Conservation (phyloP, 2,113 vertebrate genomes). For the Muntiacus muntjak region DNA sequence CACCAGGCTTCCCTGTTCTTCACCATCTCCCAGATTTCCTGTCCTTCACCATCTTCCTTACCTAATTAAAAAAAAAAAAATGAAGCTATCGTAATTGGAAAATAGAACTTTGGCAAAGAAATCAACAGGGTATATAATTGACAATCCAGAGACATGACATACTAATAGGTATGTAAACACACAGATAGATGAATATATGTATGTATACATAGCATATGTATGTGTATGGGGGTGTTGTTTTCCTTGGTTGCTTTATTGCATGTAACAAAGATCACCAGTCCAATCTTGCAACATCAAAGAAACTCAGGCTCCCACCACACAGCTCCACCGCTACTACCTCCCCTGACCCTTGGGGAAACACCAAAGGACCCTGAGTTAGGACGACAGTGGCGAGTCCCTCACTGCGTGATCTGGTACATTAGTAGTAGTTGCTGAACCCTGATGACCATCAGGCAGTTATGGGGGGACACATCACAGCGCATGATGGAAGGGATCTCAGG, state of each 20-base stretch:
- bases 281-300: background rate
- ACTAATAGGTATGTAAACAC: background rate
- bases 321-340: background rate
- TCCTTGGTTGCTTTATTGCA: background rate
- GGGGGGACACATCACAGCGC: background rate
- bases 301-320: background rate
- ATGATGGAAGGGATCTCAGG: background rate
- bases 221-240: background rate
- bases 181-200: background rate
- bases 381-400: rapidly evolving
- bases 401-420: background rate
- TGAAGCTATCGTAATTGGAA: background rate
- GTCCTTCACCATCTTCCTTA: background rate
- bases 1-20: background rate
- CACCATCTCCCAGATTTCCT: background rate
- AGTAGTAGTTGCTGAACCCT: background rate
- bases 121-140: background rate
- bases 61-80: background rate
- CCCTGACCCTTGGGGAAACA: background rate
- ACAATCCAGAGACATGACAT: background rate
- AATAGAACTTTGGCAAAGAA: slow-evolving; percentile 19
- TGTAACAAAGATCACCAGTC: background rate
- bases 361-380: background rate
- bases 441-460: no score
- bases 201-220: background rate